A percentile compares a stretch with the other conserved stretches of the same genome.
Conservation (phyloP, 1,140 invertebrate genomes). For the Hyles euphorbiae region DNA sequence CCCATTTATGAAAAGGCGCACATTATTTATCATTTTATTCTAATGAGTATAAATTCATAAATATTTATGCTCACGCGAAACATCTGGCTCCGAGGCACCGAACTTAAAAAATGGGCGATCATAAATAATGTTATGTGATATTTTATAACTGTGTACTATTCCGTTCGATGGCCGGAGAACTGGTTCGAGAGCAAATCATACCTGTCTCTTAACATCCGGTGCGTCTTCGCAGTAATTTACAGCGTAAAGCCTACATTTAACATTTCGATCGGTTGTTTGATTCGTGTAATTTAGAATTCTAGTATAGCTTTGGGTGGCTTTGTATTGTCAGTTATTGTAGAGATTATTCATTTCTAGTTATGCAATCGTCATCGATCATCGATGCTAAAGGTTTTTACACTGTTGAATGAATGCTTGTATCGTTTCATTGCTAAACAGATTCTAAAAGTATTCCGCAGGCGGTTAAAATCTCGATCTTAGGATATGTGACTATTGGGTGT, state of each 20-base stretch:
- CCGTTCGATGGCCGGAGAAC: conserved; percentile 23
- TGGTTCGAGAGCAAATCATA: conserved; percentile 46
- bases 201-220: conserved; percentile 31
- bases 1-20: neutral
- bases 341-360: too few species aligned
- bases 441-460: too few species aligned
- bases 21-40: neutral
- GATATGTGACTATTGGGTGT: too few species aligned
- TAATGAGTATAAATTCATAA: conserved; percentile 1
- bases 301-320: too few species aligned
- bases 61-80: conserved; percentile 8
- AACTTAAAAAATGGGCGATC: conserved; percentile 1
- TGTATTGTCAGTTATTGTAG: too few species aligned
- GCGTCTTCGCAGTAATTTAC: conserved; percentile 37
- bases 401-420: too few species aligned
- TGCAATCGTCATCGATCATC: too few species aligned
- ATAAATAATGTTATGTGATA: conserved; percentile 21
- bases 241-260: conserved; percentile 5
- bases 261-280: too few species aligned
- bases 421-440: too few species aligned
- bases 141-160: conserved; percentile 20
- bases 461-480: too few species aligned
- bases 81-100: conserved; percentile 9
- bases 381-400: too few species aligned
- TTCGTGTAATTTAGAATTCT: too few species aligned